Base-by-base conservation (phyloP, 1,140 invertebrate species). In the Magallana ariakensis region DNA sequence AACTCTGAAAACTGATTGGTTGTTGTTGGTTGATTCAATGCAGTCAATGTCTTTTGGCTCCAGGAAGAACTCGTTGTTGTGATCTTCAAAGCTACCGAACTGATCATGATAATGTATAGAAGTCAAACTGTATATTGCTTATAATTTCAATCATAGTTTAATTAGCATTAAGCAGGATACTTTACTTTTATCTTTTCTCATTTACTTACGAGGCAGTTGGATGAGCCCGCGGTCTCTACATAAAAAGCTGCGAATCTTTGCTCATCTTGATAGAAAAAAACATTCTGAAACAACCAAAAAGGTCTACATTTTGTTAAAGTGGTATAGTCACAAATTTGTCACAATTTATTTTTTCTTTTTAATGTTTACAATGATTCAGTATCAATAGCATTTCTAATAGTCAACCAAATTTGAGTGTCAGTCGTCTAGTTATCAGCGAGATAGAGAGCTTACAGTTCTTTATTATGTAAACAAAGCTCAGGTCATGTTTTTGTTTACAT, bases 221-320 rank as follows among this genome's bases (percentile, higher is more conserved):
- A 75, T 22, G 22, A 26, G 13, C 33, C 66, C 10, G 11, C 15
- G 5, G 66, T 75, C 66, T 75, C 66, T 1, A 75, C 22, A 26
- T 75, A 75, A 75, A 75, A 75, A 11, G 66, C 22, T 26, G 66
- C 66, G 22, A 75, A 75, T 26, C 15, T 75, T 75, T 33, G 66
- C 33, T 33, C 22, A 26, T 75, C 66, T 75, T 75, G 66, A 75
- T 75, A 75, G 66, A 75, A 75, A 10, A 75, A 75, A 22, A 75
- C 66, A 75, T 75, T 75, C 66, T 75, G 33, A 8, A 75, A 33
- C 22, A 75, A 66, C 5, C 22, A 13, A 75, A 10, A 75, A 13
- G 58, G 15, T 60, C 33, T 46, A 33, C 5, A 46, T 46, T 46
- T 46, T 46, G 33, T 46, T 46, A 46, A 33, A 46, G 33, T 2